A percentile compares a stretch with the other conserved stretches of the same genome.
Evolutionary conservation across 1,140 invertebrate genomes (phyloP).

Genomic region (Temnothorax nylanderi): DNA sequence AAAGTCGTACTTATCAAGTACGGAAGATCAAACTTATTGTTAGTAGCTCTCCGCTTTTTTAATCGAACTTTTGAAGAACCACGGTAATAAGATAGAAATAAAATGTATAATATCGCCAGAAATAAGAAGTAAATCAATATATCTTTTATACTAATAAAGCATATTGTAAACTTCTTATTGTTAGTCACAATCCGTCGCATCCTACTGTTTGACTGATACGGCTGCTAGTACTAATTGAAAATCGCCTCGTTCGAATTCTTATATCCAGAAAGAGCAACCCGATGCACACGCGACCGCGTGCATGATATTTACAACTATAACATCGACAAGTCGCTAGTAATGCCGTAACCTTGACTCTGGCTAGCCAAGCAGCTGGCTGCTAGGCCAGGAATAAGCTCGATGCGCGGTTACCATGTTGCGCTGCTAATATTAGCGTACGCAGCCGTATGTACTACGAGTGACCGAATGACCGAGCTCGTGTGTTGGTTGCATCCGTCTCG

Average conservation of each 20-base stretch:
- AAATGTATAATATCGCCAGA: too few relatives aligned
- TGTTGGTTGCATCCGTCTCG: slow-evolving; percentile 69
- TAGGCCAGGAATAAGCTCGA: slow-evolving; percentile 80
- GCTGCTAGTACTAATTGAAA: background rate
- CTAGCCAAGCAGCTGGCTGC: slow-evolving; percentile 81
- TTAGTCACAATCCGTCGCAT: background rate
- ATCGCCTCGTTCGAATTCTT: background rate
- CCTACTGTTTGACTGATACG: background rate
- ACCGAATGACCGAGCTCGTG: slow-evolving; percentile 73
- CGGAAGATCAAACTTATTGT: background rate
- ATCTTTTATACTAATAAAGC: background rate
- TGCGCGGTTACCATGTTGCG: slow-evolving; percentile 82
- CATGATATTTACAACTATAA: slow-evolving; percentile 60
- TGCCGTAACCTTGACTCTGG: slow-evolving; percentile 84
- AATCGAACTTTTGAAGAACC: background rate
- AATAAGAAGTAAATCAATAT: background rate
- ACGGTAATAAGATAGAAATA: too few relatives aligned
- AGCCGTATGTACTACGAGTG: slow-evolving; percentile 78
- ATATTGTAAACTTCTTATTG: background rate
- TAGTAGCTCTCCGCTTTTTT: background rate
- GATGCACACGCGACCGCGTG: slow-evolving; percentile 19
- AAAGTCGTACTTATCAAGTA: background rate
- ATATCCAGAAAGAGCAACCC: background rate
- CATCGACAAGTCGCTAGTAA: slow-evolving; percentile 75
- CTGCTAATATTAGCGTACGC: slow-evolving; percentile 83